phyloP scores from a whole-genome alignment of 1,140 invertebrate species.

The Brachionus rubens region DNA sequence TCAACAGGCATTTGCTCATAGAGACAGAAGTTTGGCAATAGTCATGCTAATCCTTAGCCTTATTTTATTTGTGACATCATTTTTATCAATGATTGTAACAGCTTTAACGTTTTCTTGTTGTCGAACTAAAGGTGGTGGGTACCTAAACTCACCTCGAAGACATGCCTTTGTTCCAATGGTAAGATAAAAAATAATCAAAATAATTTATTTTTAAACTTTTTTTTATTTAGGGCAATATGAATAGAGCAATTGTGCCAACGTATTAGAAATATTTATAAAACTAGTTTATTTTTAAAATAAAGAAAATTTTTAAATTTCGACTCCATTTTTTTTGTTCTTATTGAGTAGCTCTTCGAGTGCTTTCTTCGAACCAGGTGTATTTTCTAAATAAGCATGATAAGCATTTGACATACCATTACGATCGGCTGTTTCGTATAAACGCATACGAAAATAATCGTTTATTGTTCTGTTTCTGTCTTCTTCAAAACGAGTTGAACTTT shows the following conservation, averaged over 20 bases:
- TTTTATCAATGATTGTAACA: neutral
- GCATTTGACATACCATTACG: conserved; percentile 8
- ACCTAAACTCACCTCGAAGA: neutral
- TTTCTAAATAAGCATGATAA: conserved; percentile 46
- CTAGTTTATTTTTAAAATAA: neutral
- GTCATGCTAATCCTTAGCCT: neutral
- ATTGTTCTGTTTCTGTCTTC: conserved; percentile 41
- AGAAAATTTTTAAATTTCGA: neutral
- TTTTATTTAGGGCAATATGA: neutral
- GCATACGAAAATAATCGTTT: conserved; percentile 44
- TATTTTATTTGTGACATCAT: neutral
- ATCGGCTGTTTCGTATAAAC: conserved; percentile 13
- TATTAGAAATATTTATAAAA: neutral
- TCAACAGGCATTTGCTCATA: neutral
- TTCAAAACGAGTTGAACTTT: conserved; percentile 13
- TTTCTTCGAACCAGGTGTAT: conserved; percentile 46
- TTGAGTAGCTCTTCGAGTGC: conserved; percentile 25
- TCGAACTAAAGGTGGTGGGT: neutral
- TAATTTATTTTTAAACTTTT: neutral
- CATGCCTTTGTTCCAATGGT: neutral
- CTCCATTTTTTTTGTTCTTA: neutral
- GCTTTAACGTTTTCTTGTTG: neutral
- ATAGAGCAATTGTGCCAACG: neutral
- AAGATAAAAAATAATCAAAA: neutral
- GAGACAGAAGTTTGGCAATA: conserved; percentile 15